Percentiles rank a stretch among this genome's conserved stretches.
phyloP scores from a whole-genome alignment of 1,140 invertebrate species.

The Drosophila ambigua region DNA sequence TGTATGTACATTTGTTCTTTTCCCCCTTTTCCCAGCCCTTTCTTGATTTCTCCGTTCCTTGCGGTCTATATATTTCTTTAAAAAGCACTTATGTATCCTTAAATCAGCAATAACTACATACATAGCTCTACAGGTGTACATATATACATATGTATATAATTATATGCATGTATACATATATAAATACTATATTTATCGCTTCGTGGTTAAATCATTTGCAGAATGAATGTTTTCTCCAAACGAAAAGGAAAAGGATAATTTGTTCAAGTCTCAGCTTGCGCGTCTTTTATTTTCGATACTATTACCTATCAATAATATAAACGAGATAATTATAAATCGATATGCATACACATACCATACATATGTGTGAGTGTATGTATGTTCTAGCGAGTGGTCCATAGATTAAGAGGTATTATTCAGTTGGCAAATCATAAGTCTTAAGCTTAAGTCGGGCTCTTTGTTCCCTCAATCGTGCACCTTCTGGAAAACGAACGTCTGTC shows the following conservation, averaged over 20 bases:
- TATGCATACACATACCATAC: constrained; percentile 26
- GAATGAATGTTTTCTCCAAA: constrained; percentile 21
- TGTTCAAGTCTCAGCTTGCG: background rate
- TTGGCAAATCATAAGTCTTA: constrained; percentile 46
- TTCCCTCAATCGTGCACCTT: background rate
- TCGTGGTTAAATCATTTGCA: constrained; percentile 40
- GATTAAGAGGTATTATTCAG: constrained; percentile 76
- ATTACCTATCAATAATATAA: constrained; percentile 10
- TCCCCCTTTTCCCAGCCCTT: constrained; percentile 23
- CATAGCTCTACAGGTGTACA: constrained; percentile 30
- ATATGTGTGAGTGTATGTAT: constrained; percentile 47
- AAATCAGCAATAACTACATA: constrained; percentile 15
- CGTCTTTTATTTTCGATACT: constrained; percentile 16
- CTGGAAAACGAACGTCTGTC: background rate
- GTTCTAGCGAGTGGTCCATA: constrained; percentile 72
- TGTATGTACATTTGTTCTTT: constrained; percentile 4
- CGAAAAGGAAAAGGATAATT: background rate
- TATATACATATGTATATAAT: constrained; percentile 8
- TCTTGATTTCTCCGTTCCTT: constrained; percentile 47
- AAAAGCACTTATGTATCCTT: constrained; percentile 80
- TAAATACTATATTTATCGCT: constrained; percentile 33
- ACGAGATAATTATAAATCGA: constrained; percentile 22
- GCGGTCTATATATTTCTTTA: constrained; percentile 77
- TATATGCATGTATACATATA: constrained; percentile 35
- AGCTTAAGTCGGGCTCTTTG: background rate